These are phyloP conservation scores for Paramormyrops hopkinsi DNA, from an alignment of 2,797 vertebrate genomes.

Conservation along the genomic window DNA sequence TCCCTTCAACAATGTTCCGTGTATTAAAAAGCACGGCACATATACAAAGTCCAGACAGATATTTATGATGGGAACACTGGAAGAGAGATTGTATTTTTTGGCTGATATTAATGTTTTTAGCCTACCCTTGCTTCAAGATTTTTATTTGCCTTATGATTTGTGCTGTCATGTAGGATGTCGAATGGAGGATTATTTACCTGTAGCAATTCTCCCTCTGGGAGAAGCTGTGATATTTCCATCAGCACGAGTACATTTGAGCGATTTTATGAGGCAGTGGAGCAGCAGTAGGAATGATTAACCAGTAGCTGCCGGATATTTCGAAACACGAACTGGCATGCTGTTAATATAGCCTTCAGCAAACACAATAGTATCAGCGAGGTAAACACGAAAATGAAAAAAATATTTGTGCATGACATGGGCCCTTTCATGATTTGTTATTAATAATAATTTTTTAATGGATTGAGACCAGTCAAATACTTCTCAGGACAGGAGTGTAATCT, in stretches of 20 bases:
- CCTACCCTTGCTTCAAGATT: background rate
- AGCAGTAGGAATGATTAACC: background rate
- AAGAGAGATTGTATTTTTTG: background rate
- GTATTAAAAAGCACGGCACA: background rate
- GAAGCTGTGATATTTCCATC: slow-evolving; percentile 1
- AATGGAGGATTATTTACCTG: background rate
- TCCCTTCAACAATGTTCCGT: background rate
- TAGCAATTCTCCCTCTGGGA: background rate
- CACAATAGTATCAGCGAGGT: background rate
- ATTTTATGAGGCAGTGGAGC: background rate
- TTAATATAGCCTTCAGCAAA: background rate
- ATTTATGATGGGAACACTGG: background rate
- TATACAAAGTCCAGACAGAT: background rate
- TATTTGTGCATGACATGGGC: background rate
- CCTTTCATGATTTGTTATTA: background rate
- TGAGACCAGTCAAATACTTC: background rate
- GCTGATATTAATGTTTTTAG: background rate
- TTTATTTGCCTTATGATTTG: background rate
- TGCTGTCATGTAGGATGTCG: background rate
- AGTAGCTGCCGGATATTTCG: background rate
- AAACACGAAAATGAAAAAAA: background rate
- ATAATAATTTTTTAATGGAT: background rate
- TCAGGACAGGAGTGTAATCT: background rate
- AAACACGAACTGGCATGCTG: background rate
- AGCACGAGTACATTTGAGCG: background rate